Evolutionary conservation across 2,113 vertebrate genomes (phyloP).

Genomic region (Pangasianodon gigas): DNA sequence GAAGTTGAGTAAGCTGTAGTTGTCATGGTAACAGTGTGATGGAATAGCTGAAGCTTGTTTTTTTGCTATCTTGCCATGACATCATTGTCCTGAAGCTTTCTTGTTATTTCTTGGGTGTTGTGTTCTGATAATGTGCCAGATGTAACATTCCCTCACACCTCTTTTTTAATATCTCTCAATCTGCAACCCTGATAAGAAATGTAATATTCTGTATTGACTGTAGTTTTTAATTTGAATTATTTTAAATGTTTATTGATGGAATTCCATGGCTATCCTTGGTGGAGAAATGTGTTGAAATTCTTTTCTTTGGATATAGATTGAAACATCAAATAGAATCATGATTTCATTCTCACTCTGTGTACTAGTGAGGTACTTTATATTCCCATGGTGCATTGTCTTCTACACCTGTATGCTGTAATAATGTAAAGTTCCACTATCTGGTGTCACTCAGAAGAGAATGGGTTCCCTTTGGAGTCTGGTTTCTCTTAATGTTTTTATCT

Average conservation of each 20-base stretch:
- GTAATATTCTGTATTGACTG: not conserved
- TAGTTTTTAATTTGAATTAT: not conserved
- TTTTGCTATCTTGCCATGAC: constrained; percentile 51
- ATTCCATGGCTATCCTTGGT: not conserved
- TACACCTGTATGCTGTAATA: not conserved
- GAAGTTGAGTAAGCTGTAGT: constrained; percentile 53
- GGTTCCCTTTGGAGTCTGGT: not conserved
- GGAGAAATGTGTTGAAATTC: not conserved
- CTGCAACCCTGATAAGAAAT: not conserved
- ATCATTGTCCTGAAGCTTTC: constrained; percentile 52
- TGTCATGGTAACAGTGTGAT: constrained; percentile 64
- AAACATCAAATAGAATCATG: not conserved
- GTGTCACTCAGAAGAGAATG: not conserved
- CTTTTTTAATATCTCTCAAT: not conserved
- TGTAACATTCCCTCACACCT: not conserved
- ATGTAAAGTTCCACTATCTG: not conserved
- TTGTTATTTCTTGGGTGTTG: not conserved
- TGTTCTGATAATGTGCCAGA: not conserved
- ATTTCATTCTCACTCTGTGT: not conserved
- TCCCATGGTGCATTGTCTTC: not conserved
- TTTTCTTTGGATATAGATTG: not conserved
- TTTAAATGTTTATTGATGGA: not conserved
- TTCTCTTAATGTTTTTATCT: not conserved
- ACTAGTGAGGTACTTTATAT: not conserved
- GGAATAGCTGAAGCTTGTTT: constrained; percentile 30